Conservation (phyloP, 2,888 invertebrate genomes). For the Eueremaeus valkanovi region DNA sequence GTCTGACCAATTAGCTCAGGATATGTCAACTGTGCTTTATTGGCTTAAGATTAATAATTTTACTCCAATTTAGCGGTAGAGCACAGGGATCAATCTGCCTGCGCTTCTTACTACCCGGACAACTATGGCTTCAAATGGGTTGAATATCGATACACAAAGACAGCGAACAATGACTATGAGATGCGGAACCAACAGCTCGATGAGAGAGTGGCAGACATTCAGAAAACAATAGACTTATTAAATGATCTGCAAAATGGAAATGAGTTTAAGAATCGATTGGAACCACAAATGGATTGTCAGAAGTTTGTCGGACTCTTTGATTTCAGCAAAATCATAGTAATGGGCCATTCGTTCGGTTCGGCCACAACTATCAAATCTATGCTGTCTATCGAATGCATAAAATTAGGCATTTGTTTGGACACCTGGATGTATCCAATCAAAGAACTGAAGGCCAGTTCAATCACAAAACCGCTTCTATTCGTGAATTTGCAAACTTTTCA, state of each 20-base stretch:
- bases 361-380: constrained; percentile 57
- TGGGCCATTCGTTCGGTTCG: constrained; percentile 66
- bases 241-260: constrained; percentile 57
- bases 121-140: constrained; percentile 11
- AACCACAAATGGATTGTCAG: constrained; percentile 53
- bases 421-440: constrained; percentile 63
- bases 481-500: constrained; percentile 62
- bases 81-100: constrained; percentile 46
- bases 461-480: constrained; percentile 58
- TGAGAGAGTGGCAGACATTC: neutral
- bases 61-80: constrained; percentile 33
- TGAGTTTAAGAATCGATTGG: constrained; percentile 56
- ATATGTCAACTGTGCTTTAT: too few species aligned
- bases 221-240: constrained; percentile 51
- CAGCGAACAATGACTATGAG: neutral
- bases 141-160: neutral
- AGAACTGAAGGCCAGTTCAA: constrained; percentile 52
- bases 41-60: too few species aligned
- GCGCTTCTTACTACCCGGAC: constrained; percentile 43
- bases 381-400: constrained; percentile 57
- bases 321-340: constrained; percentile 55
- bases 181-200: constrained; percentile 49
- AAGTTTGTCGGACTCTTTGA: constrained; percentile 54
- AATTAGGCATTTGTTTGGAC: constrained; percentile 58
- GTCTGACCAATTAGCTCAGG: too few species aligned